A percentile compares a stretch with the other conserved stretches of the same genome.
Conservation (phyloP, 2,797 vertebrate species). For the Malurus splendens region DNA sequence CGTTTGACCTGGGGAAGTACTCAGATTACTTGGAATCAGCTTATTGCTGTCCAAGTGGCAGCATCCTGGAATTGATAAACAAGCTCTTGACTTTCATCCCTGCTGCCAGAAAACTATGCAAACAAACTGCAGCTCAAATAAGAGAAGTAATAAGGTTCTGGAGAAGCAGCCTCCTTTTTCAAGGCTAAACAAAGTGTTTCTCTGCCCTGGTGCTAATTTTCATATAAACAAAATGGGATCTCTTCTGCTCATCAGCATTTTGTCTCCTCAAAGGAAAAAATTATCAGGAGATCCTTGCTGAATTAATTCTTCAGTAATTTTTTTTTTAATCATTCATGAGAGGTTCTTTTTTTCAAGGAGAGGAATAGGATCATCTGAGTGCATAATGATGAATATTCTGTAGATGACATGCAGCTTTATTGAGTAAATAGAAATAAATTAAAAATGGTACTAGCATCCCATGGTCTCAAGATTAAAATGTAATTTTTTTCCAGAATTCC, state of each 20-base stretch:
- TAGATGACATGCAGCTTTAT: background rate
- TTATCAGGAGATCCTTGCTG: background rate
- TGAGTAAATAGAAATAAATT: background rate
- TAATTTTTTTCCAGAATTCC: background rate
- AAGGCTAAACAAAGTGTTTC: background rate
- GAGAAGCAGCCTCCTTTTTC: background rate
- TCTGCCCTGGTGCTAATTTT: background rate
- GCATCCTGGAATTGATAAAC: background rate
- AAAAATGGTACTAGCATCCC: background rate
- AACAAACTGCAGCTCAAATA: background rate
- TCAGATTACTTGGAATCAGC: background rate
- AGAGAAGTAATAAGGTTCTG: background rate
- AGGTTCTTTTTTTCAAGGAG: background rate
- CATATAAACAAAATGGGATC: background rate
- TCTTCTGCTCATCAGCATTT: background rate
- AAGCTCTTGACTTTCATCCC: background rate
- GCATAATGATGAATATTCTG: background rate
- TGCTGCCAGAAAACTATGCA: background rate
- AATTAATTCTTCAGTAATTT: background rate
- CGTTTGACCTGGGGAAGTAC: background rate
- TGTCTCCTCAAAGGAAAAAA: background rate
- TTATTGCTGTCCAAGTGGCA: background rate
- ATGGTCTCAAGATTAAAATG: accelerated
- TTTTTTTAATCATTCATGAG: background rate
- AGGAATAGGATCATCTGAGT: background rate